Conservation (phyloP, 2,888 invertebrate genomes). For the Microctonus hyperodae region DNA sequence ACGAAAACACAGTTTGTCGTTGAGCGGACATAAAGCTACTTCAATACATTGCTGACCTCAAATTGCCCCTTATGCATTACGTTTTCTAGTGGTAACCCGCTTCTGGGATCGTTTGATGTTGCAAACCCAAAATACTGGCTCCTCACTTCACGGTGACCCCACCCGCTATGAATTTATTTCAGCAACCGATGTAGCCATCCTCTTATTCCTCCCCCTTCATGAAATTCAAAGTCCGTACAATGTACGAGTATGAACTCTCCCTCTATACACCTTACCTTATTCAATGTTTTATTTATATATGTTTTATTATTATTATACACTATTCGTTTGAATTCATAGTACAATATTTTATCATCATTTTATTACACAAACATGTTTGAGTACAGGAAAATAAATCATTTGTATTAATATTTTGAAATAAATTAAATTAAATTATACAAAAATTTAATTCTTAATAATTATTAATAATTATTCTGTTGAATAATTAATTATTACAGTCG, state of each 20-base stretch:
- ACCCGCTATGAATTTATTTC: conserved; percentile 39
- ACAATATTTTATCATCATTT: conserved; percentile 32
- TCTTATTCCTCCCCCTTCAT: conserved; percentile 56
- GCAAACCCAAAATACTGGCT: conserved; percentile 6
- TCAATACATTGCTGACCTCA: conserved; percentile 8
- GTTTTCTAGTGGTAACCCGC: conserved; percentile 1
- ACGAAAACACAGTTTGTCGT: neutral
- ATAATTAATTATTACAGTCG: too few species aligned
- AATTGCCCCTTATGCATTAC: conserved; percentile 15
- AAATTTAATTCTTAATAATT: too few species aligned
- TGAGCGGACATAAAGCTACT: neutral
- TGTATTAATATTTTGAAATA: too few species aligned
- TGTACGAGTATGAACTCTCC: conserved; percentile 37
- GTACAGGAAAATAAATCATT: too few species aligned
- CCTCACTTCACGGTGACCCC: conserved; percentile 19
- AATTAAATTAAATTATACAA: too few species aligned
- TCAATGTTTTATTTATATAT: conserved; percentile 60
- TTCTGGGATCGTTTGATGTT: conserved; percentile 21
- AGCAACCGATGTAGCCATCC: conserved; percentile 33
- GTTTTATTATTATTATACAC: conserved; percentile 50
- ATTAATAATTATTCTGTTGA: too few species aligned
- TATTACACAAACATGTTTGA: neutral
- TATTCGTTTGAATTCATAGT: conserved; percentile 37
- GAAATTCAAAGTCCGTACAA: conserved; percentile 59
- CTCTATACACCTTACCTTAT: conserved; percentile 25